Base-by-base conservation (phyloP, 2,113 vertebrate species). In the Lontra canadensis region DNA sequence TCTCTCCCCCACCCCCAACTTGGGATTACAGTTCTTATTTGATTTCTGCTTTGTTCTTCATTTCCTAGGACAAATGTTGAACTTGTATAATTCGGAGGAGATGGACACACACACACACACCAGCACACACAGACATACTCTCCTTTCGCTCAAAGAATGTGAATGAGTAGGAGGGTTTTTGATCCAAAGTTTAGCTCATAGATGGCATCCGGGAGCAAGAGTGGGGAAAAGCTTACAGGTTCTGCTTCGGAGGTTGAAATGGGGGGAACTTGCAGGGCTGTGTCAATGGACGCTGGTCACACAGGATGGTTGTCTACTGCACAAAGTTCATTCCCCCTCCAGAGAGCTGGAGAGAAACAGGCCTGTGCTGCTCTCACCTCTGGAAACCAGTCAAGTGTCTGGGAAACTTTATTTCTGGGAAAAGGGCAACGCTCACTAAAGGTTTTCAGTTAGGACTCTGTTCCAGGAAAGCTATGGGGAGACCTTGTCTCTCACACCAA, bases 31-130 rank as follows among this genome's bases (percentile, higher is more conserved):
- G 95, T 93, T 89, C 95, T 92, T 88, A 59, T 84, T 98, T 97
- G 95, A 95, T 97, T 96, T 96, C 90, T 95, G 85, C 85, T 96
- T 96, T 98, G 94, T 97, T 98, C 92, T 98, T 90, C 90, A 97
- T 89, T 96, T 94, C 92, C 96, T 88, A 88, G 94, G 93, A 98
- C 95, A 97, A 97, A 96, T 87, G 93, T 96, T 96, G 93, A 93
- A 92, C 85, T 96, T 97, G 92, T 95, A 44, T 76, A 93, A 93
- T 94, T 96, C 94, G 90, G 78, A 90, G 85, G 85, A 96, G 96
- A 81, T 55, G 67, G 80, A 55, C 63, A 71, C 59, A 76, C 52
- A 65, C 61, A 65, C 63, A 31, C 3, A 0, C 47, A 26, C 49
- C 31, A 29, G 34, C 63, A 61, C 73, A 63, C 4, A 42, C 55